phyloP scores from a whole-genome alignment of 2,113 vertebrate genomes.

The Alectura lathami region DNA sequence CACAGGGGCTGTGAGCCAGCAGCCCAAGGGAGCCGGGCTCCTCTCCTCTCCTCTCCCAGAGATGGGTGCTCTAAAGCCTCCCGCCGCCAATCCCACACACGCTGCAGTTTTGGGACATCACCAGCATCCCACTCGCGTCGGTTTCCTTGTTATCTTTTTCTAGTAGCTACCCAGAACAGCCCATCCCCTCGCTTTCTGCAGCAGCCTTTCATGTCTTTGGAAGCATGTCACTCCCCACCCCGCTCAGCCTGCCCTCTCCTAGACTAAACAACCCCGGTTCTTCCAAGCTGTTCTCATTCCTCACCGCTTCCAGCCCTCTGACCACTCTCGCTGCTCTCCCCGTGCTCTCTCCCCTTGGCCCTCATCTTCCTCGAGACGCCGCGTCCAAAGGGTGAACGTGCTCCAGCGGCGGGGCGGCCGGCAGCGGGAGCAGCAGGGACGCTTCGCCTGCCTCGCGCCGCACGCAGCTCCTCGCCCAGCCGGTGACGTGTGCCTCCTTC shows the following conservation, averaged over 20 bases:
- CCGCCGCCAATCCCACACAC: accelerated
- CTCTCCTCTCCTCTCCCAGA: not conserved
- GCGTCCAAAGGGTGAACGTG: not conserved
- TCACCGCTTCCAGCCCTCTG: slow-evolving; percentile 24
- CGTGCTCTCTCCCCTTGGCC: not conserved
- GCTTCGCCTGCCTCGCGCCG: not conserved
- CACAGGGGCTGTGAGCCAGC: not conserved
- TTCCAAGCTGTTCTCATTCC: slow-evolving; percentile 36
- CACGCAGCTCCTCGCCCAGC: not conserved
- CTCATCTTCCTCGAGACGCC: not conserved
- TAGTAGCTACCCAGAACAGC: slow-evolving; percentile 1
- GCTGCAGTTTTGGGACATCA: not conserved
- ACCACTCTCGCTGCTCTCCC: not conserved
- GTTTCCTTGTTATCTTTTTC: not conserved
- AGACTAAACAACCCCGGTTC: slow-evolving; percentile 59
- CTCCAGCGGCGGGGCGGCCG: accelerated
- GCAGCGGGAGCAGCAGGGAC: not conserved
- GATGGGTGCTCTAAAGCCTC: not conserved
- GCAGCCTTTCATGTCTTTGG: slow-evolving; percentile 36
- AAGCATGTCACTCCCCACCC: not conserved
- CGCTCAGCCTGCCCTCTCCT: not conserved
- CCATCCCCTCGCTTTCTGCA: not conserved
- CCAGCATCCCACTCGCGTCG: not conserved
- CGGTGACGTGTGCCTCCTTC: not conserved
- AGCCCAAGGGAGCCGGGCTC: not conserved